Percentiles rank a stretch among this genome's conserved stretches.
Evolutionary conservation across 2,113 vertebrate genomes (phyloP).

Genomic region (Lophura nycthemera): DNA sequence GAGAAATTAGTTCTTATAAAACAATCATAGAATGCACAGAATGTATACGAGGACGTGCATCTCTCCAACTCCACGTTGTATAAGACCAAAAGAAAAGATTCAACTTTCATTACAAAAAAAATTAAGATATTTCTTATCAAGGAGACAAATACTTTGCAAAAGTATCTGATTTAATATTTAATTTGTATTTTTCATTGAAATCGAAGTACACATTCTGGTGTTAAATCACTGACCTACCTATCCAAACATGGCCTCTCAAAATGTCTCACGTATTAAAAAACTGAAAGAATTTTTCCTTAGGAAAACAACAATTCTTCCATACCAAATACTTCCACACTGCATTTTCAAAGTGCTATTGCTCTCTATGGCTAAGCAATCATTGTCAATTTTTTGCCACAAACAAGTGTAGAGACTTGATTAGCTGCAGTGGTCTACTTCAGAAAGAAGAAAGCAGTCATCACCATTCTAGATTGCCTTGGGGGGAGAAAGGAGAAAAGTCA

Average conservation of each 20-base stretch:
- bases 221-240: neutral
- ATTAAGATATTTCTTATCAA: neutral
- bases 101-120: neutral
- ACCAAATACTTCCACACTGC: neutral
- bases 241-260: neutral
- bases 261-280: neutral
- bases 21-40: rapidly evolving
- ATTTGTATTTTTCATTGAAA: neutral
- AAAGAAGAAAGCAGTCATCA: neutral
- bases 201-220: rapidly evolving
- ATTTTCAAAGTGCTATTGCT: neutral
- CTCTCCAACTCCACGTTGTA: neutral
- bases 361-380: neutral
- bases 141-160: neutral
- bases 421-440: neutral
- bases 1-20: neutral
- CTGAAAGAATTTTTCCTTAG: neutral
- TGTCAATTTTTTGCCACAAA: neutral
- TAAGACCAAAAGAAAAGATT: neutral
- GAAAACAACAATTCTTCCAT: neutral
- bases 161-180: neutral
- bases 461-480: neutral
- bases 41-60: neutral
- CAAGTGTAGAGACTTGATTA: neutral
- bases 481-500: neutral